A percentile compares a stretch with the other conserved stretches of the same genome.
Conservation (phyloP, 2,797 vertebrate genomes). For the Artibeus jamaicensis region DNA sequence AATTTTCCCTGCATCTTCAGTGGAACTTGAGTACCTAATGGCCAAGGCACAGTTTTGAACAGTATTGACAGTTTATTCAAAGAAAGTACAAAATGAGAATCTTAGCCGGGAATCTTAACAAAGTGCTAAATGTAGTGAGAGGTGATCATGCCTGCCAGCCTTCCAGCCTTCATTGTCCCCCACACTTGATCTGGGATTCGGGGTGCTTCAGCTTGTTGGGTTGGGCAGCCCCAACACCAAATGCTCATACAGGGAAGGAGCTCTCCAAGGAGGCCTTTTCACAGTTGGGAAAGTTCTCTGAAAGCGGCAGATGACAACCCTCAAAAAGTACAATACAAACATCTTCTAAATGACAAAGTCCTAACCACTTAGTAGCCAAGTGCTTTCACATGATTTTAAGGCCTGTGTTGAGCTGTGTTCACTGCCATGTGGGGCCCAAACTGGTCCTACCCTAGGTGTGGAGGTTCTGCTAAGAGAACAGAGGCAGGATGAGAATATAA, state of each 20-base stretch:
- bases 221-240: neutral
- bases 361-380: neutral
- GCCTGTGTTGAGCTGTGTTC: neutral
- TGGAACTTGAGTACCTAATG: neutral
- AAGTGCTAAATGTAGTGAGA: neutral
- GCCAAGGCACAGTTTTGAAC: neutral
- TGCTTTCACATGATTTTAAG: neutral
- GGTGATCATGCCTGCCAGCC: neutral
- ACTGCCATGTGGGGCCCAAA: neutral
- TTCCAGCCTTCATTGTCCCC: rapidly evolving
- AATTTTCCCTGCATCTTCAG: too few species aligned
- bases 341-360: neutral
- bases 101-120: neutral
- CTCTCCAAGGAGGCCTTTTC: neutral
- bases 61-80: neutral
- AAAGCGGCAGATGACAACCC: neutral
- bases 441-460: neutral
- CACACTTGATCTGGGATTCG: neutral
- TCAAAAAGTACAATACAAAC: neutral
- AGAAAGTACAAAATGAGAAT: neutral
- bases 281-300: neutral
- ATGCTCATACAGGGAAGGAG: neutral
- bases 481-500: neutral
- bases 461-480: neutral
- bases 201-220: too few species aligned